Base-by-base conservation (phyloP, 2,113 vertebrate genomes). In the Ramphastos sulfuratus region DNA sequence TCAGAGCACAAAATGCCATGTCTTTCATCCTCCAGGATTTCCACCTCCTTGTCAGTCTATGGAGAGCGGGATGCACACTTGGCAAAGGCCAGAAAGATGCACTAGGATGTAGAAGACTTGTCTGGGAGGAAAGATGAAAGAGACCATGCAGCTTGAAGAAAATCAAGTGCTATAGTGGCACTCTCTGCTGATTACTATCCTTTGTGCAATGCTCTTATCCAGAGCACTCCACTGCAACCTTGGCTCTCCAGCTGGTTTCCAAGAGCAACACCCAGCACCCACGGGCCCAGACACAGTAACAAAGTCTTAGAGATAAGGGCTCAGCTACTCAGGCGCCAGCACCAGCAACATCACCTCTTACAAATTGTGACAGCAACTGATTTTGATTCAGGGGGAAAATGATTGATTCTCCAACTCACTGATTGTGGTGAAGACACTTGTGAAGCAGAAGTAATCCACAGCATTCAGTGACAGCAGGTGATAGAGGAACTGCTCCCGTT, bases 401-500 rank as follows among this genome's bases (percentile, higher is more conserved):
- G 66, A 84, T 4, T 7, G 76, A 9, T 61, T 92, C 91, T 92
- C 56, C 92, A 87, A 98, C 98, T 98, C 96, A 99, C 98, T 97
- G 96, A 99, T 99, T 14, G 98, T 99, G 93, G 99, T 99, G 97
- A 99, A 99, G 92, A 98, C 98, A 2, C 98, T 98, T 63, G 99
- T 99, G 96, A 99, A 99, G 97, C 99, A 99, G 98, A 99, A 99
- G 89, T 99, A 99, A 97, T 99, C 99, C 96, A 99, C 99, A 2
- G 99, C 98, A 16, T 99, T 99, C 90, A 99, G 98, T 2, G 99
- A 99, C 18, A 99, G 98, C 42, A 99, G 98, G 95, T 99, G 99
- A 97, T 98, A 99, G 10, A 99, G 98, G 85, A 99, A 99, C 97
- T 99, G 99, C 18, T 99, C 99, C 85, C 99, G 97, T 94, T 99